Conservation (phyloP, 2,113 vertebrate genomes). For the Cinclus cinclus region DNA sequence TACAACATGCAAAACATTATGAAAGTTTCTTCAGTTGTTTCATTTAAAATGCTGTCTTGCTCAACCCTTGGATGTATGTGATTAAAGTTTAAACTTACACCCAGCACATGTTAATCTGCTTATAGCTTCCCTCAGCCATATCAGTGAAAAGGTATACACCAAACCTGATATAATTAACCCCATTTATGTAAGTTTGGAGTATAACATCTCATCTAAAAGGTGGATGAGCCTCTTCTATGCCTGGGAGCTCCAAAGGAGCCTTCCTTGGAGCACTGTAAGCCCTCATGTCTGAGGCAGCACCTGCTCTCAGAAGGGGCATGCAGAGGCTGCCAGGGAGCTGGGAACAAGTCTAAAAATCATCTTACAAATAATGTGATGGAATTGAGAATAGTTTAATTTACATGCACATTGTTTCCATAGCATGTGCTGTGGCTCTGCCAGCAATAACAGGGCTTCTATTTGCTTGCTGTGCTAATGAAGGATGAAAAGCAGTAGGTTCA, state of each 20-base stretch:
- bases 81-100: constrained; percentile 7
- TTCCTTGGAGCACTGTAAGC: not conserved
- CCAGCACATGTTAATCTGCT: not conserved
- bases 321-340: not conserved
- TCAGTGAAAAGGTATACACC: not conserved
- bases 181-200: not conserved
- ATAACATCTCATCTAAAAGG: not conserved
- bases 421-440: not conserved
- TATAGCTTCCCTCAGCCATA: not conserved
- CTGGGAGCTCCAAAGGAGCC: not conserved
- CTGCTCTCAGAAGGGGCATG: not conserved
- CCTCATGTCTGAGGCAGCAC: not conserved
- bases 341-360: not conserved
- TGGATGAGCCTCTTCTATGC: not conserved
- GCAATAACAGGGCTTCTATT: not conserved
- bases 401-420: not conserved
- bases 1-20: not conserved
- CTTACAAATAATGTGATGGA: not conserved
- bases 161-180: not conserved
- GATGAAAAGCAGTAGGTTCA: not conserved
- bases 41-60: not conserved
- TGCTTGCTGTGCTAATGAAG: not conserved
- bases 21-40: not conserved
- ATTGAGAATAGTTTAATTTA: not conserved
- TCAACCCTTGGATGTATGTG: not conserved